Evolutionary conservation across 2,797 vertebrate species (phyloP).

Genomic region (Antrozous pallidus): DNA sequence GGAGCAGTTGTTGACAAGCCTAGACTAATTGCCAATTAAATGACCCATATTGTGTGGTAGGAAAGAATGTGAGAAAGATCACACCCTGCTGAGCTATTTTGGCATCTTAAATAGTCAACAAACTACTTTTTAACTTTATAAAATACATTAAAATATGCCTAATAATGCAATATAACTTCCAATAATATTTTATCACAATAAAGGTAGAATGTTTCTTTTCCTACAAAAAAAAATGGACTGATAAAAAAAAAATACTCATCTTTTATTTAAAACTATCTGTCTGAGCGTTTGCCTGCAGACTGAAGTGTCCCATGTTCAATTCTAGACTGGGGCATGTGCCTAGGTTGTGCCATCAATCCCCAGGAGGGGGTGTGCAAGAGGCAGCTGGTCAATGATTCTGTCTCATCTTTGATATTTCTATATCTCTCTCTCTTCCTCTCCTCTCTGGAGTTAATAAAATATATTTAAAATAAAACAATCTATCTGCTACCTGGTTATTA

Average conservation of each 20-base stretch:
- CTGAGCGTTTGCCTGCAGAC: too few relatives aligned
- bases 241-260: neutral
- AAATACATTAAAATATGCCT: neutral
- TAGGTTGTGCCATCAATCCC: too few relatives aligned
- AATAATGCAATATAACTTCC: neutral
- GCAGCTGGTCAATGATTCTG: too few relatives aligned
- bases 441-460: too few relatives aligned
- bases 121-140: neutral
- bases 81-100: neutral
- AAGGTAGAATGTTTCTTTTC: neutral
- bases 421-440: too few relatives aligned
- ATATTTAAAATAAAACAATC: neutral
- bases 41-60: neutral
- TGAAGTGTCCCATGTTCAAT: too few relatives aligned
- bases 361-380: too few relatives aligned
- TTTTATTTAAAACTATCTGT: neutral
- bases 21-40: slow-evolving; percentile 57
- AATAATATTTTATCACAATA: neutral
- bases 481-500: neutral
- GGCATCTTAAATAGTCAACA: neutral
- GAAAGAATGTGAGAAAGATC: neutral
- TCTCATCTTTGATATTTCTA: too few relatives aligned
- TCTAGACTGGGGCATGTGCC: too few relatives aligned
- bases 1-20: slow-evolving; percentile 21
- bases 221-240: neutral